Evolutionary conservation across 2,113 vertebrate species (phyloP), one percentile per base, ranked within the genome.

Genomic region (Alaudala cheleensis): DNA sequence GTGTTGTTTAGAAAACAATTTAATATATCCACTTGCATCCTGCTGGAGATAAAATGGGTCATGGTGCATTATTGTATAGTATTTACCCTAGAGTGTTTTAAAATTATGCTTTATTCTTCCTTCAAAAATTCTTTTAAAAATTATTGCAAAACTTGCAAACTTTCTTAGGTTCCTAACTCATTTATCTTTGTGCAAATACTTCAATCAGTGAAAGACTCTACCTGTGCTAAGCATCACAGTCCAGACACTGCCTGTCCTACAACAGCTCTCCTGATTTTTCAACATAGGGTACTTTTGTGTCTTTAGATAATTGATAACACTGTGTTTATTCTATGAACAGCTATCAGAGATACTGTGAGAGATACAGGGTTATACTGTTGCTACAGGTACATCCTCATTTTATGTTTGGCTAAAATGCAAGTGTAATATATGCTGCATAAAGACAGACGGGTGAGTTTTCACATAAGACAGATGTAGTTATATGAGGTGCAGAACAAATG

Each of bases 61-160:
- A 67, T 37, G 28, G 79, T 42, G 29, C 0, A 0, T 51, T 28
- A 64, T 2, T 66, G n/a, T 47, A 16, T n/a, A 81, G 24, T 8
- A 71, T 8, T 39, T 34, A 69, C 12, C 37, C 53, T 53, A 14
- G 3, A 56, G 31, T 22, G 12, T 29, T 91, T 70, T 39, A 44
- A 67, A 84, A 67, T 50, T 12, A 54, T 31, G 12, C 24, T 88
- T 58, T 71, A 64, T 58, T 70, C 42, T 72, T 81, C 40, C 44
- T 57, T 70, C 9, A 3, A 76, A 89, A 86, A 42, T 6, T 0
- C 3, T 53, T 82, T 60, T 50, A 1, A 29, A 82, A 80, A 34
- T 15, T 33, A 54, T 0, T 88, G 62, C 39, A 87, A 56, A 67
- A 67, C 16, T 71, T 74, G 22, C 5, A 61, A 76, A 71, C 29